Conservation (phyloP, 2,888 invertebrate genomes). For the Ctenicera cuprea region DNA sequence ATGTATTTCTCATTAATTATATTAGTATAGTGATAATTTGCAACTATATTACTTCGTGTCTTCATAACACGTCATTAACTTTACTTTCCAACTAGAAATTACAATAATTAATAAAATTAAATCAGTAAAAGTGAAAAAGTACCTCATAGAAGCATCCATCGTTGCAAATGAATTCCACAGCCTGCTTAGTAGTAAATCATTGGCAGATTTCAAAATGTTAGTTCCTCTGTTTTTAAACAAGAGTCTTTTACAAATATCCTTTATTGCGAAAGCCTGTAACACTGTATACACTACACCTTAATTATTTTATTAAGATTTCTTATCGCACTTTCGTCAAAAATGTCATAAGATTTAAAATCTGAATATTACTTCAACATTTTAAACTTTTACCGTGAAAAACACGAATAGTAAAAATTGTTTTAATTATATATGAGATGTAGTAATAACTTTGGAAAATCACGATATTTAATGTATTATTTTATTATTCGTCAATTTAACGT, state of each 20-base stretch:
- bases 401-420: too few species aligned
- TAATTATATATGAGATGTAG: background rate
- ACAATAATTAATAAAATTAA: slow-evolving; percentile 49
- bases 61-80: background rate
- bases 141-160: slow-evolving; percentile 52
- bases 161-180: slow-evolving; percentile 48
- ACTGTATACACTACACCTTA: slow-evolving; percentile 39
- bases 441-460: background rate
- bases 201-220: slow-evolving; percentile 48
- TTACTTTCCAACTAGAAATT: slow-evolving; percentile 39
- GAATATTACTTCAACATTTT: too few species aligned
- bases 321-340: slow-evolving; percentile 42
- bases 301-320: slow-evolving; percentile 40
- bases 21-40: too few species aligned
- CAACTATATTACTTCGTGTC: background rate
- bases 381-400: too few species aligned
- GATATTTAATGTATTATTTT: background rate
- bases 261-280: slow-evolving; percentile 41
- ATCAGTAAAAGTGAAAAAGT: slow-evolving; percentile 52
- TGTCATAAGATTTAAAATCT: slow-evolving; percentile 27
- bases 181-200: slow-evolving; percentile 45
- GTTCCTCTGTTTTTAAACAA: slow-evolving; percentile 39
- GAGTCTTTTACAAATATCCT: slow-evolving; percentile 51
- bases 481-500: background rate
- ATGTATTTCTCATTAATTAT: too few species aligned